These are phyloP conservation scores for Arctia plantaginis DNA, from an alignment of 2,888 invertebrate species.

Conservation along the genomic window DNA sequence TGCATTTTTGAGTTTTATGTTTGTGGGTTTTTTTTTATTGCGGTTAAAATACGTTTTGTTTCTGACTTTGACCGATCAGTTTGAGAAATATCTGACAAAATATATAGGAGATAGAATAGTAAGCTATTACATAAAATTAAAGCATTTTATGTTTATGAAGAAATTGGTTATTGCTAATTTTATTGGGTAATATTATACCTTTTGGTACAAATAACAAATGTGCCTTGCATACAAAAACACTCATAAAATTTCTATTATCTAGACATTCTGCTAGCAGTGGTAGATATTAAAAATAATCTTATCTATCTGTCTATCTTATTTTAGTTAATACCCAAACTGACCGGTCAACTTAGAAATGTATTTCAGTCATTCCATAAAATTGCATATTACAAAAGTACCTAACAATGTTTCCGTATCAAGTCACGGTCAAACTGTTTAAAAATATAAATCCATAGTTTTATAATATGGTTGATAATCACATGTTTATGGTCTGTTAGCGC, in stretches of 20 bases:
- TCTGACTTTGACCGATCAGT: slow-evolving; percentile 19
- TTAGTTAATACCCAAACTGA: slow-evolving; percentile 7
- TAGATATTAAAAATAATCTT: not conserved
- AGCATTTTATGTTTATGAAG: no score
- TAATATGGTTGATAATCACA: slow-evolving; percentile 15
- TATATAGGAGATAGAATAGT: not conserved
- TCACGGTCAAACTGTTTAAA: not conserved
- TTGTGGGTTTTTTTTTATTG: slow-evolving; percentile 42
- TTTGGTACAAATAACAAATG: not conserved
- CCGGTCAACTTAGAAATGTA: slow-evolving; percentile 23
- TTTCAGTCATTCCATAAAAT: slow-evolving; percentile 42
- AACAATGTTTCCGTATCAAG: slow-evolving; percentile 17
- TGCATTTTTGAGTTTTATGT: slow-evolving; percentile 33
- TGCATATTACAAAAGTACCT: slow-evolving; percentile 27
- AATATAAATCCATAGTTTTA: slow-evolving; percentile 31
- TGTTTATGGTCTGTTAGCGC: not conserved
- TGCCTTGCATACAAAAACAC: not conserved
- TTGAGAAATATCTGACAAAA: not conserved
- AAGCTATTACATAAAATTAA: not conserved
- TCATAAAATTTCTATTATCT: not conserved
- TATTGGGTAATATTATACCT: no score
- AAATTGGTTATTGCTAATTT: no score
- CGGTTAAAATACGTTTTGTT: slow-evolving; percentile 22
- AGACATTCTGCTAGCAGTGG: not conserved
- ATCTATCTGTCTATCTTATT: not conserved